These are phyloP conservation scores for Lissocephala sabroskyi DNA, from an alignment of 2,888 invertebrate species.

Conservation along the genomic window DNA sequence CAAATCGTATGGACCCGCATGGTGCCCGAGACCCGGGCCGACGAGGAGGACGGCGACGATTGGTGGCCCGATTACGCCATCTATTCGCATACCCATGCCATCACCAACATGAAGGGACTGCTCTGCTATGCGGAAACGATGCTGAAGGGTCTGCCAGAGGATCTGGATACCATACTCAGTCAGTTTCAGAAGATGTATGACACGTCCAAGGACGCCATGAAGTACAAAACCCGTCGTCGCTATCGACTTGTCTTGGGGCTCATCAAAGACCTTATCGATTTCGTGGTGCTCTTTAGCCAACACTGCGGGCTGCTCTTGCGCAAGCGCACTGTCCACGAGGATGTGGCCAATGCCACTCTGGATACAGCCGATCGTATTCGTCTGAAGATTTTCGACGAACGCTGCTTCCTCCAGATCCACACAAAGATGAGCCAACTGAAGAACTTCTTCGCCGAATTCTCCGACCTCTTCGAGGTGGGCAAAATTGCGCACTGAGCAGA, in stretches of 20 bases:
- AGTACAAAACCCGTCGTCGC: not conserved
- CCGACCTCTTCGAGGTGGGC: slow-evolving; percentile 16
- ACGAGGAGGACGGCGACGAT: not conserved
- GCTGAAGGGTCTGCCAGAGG: slow-evolving; percentile 11
- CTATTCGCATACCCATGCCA: slow-evolving; percentile 12
- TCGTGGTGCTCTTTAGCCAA: slow-evolving; percentile 1
- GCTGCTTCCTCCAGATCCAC: slow-evolving; percentile 22
- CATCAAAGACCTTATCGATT: slow-evolving; percentile 23
- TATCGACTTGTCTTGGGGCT: slow-evolving; percentile 12
- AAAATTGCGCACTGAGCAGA: not conserved
- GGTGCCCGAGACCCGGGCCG: slow-evolving; percentile 2
- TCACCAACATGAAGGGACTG: slow-evolving; percentile 34
- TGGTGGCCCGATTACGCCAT: slow-evolving; percentile 36
- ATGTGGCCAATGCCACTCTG: slow-evolving; percentile 1
- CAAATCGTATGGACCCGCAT: slow-evolving; percentile 16
- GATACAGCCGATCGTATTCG: slow-evolving; percentile 11
- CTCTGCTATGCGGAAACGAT: slow-evolving; percentile 3
- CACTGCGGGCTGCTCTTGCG: slow-evolving; percentile 6
- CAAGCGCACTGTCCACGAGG: slow-evolving; percentile 9
- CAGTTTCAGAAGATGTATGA: slow-evolving; percentile 1
- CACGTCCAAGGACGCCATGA: not conserved
- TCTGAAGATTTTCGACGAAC: slow-evolving; percentile 28
- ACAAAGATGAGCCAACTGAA: slow-evolving; percentile 11
- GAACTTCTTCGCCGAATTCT: slow-evolving; percentile 7
- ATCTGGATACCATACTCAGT: slow-evolving; percentile 7